phyloP scores from a whole-genome alignment of 2,888 invertebrate genomes.

The Eutolmus rufibarbis region DNA sequence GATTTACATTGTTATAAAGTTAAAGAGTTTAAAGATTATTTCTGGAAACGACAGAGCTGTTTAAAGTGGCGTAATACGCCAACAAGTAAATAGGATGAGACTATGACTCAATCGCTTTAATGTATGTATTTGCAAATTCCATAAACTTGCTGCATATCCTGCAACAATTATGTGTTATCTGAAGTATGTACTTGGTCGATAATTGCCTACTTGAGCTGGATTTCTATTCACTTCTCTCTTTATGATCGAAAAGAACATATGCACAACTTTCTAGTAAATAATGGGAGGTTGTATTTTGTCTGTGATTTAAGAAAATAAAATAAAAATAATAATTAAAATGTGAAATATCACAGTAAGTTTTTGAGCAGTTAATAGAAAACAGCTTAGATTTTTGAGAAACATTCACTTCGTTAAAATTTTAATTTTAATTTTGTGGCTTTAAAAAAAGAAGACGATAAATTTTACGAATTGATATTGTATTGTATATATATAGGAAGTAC shows the following conservation, averaged over 20 bases:
- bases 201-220: neutral
- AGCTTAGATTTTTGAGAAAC: neutral
- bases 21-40: neutral
- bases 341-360: neutral
- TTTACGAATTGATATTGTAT: constrained; percentile 11
- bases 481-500: constrained; percentile 52
- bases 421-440: neutral
- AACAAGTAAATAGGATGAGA: neutral
- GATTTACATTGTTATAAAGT: neutral
- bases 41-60: neutral
- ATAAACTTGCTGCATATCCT: neutral
- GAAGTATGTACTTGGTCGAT: neutral
- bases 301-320: neutral
- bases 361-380: constrained; percentile 28
- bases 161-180: neutral
- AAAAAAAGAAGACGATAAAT: constrained; percentile 4
- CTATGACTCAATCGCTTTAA: neutral
- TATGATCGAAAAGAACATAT: neutral
- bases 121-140: neutral
- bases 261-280: neutral
- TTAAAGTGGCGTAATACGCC: neutral
- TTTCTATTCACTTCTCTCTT: constrained; percentile 22
- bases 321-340: neutral
- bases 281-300: neutral
- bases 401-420: neutral